phyloP scores from a whole-genome alignment of 1,140 invertebrate species.

The Penaeus japonicus region DNA sequence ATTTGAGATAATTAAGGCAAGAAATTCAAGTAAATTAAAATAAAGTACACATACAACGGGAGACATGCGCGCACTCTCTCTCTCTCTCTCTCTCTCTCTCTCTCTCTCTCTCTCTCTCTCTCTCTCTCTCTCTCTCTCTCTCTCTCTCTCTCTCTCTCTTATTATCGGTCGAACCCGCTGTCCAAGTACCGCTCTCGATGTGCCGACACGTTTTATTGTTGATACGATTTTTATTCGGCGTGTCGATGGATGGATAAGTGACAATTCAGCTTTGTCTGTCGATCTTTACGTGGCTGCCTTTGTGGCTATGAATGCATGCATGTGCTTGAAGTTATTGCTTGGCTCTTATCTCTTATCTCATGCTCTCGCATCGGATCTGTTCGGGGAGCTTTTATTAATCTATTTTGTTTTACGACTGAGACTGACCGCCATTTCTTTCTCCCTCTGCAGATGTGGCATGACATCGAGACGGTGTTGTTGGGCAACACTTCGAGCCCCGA shows the following conservation, averaged over 20 bases:
- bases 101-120: background rate
- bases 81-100: background rate
- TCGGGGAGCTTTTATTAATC: background rate
- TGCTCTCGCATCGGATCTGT: background rate
- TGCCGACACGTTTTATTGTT: no score
- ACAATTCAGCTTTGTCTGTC: no score
- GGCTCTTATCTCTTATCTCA: background rate
- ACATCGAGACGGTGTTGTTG: constrained; percentile 58
- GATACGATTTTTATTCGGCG: no score
- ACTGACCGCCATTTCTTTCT: background rate
- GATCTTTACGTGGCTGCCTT: no score
- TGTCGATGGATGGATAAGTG: no score
- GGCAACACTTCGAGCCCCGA: constrained; percentile 40
- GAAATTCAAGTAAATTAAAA: no score
- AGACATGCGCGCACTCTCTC: no score
- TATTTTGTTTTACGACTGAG: background rate
- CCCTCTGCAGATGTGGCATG: constrained; percentile 57
- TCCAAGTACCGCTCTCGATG: no score
- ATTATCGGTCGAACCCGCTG: background rate
- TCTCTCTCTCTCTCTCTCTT: background rate
- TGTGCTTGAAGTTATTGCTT: no score
- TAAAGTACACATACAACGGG: no score
- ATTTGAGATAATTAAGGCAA: no score
- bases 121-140: background rate
- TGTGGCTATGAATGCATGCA: no score